Base-by-base conservation (phyloP, 2,113 vertebrate species). In the Hippocampus barbouri region DNA sequence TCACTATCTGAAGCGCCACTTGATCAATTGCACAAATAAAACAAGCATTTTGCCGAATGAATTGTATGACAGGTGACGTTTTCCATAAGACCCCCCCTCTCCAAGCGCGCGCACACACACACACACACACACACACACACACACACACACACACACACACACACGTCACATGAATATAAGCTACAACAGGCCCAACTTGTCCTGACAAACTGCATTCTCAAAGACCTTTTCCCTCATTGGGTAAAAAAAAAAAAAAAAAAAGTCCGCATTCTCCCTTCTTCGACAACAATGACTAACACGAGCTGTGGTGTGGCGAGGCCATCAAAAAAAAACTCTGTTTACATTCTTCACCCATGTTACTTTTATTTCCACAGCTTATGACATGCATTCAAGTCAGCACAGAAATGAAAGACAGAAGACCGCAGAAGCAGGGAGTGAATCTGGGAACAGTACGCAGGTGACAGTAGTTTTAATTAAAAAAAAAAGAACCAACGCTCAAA, bases 141-240 rank as follows among this genome's bases (percentile, higher is more conserved):
- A 27, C 27, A 27, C 27, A 27, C 27, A 27, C 27, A 27, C 27
- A 27, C 27, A 27, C 27, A 27, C 27, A 27, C 27, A 27, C 27
- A 27, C 27, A 27, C 41, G 59, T 79, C 73, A 49, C 66, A 57
- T 75, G 63, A 47, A 76, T 71, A 79, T 74, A 74, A 76, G 69
- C 73, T 23, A 70, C 77, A 77, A 79, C 79, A 78, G 78, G 75
- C 76, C 71, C 38, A 3, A 74, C 75, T 84, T 78, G 25, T 76
- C 79, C 74, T 66, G 88, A 89, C 85, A 79, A 79, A 87, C 86
- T 67, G 77, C 89, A 89, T 83, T 89, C 82, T 61, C 81, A 34
- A 72, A 72, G 64, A 86, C 85, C 84, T 89, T 85, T 87, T 85
- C 82, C 83, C 87, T 86, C 79, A 82, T 79, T 88, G 84, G 77